A percentile compares a stretch with the other conserved stretches of the same genome.
phyloP scores from a whole-genome alignment of 2,888 invertebrate species.

The Tineola bisselliella region DNA sequence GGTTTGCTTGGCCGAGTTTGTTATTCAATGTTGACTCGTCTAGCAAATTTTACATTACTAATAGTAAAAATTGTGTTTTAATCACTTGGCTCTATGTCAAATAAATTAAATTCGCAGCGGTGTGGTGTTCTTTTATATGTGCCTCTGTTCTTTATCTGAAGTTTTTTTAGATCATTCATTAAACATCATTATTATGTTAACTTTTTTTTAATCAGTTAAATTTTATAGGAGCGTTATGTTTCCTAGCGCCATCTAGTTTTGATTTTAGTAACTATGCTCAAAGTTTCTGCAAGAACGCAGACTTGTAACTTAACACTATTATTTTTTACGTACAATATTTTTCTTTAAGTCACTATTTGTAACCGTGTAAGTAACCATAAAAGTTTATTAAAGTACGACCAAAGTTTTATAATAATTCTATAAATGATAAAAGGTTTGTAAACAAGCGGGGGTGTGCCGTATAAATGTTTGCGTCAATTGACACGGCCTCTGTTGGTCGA shows the following conservation, averaged over 20 bases:
- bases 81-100: not conserved
- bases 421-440: not conserved
- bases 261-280: no score
- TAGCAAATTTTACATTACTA: not conserved
- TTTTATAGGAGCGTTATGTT: no score
- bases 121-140: not conserved
- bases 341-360: no score
- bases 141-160: not conserved
- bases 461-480: conserved; percentile 41
- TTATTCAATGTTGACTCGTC: not conserved
- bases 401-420: no score
- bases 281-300: no score
- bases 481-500: conserved; percentile 28
- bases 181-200: no score
- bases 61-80: not conserved
- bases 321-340: no score
- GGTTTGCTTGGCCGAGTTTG: conserved; percentile 14
- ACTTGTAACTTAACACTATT: no score
- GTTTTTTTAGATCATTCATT: not conserved
- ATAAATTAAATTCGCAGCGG: not conserved
- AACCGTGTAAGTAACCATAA: no score
- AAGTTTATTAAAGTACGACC: no score
- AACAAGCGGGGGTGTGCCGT: not conserved
- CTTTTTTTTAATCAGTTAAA: no score
- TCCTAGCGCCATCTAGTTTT: no score